A percentile compares a stretch with the other conserved stretches of the same genome.
Conservation (phyloP, 2,797 vertebrate species). For the Oreochromis grahami region DNA sequence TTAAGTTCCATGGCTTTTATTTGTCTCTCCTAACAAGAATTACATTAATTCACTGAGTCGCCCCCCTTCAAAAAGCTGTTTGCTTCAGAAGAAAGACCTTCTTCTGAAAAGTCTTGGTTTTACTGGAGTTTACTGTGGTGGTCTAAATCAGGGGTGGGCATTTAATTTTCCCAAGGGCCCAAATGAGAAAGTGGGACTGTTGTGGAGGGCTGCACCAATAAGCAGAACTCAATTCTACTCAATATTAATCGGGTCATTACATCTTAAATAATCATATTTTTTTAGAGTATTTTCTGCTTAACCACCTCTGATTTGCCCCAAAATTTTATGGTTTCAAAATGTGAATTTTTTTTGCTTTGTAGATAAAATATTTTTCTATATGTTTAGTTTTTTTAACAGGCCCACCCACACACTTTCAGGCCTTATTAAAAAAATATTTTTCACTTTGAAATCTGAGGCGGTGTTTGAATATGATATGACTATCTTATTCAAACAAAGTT, state of each 20-base stretch:
- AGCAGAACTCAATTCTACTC: not conserved
- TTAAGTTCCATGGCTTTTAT: not conserved
- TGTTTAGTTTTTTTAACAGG: not conserved
- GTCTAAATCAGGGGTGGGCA: not conserved
- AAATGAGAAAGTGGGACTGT: not conserved
- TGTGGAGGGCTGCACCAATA: not conserved
- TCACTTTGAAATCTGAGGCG: not conserved
- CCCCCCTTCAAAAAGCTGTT: not conserved
- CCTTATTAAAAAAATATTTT: not conserved
- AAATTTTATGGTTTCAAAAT: fast-evolving
- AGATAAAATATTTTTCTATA: not conserved
- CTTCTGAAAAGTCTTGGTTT: not conserved
- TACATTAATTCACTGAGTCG: not conserved
- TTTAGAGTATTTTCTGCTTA: not conserved
- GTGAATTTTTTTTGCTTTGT: not conserved
- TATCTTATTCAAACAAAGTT: not conserved
- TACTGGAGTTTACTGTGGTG: not conserved
- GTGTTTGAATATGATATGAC: not conserved
- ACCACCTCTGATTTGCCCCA: not conserved
- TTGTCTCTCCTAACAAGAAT: not conserved
- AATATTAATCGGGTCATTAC: not conserved
- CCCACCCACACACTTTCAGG: fast-evolving
- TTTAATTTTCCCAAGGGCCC: not conserved
- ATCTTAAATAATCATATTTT: not conserved
- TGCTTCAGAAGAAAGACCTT: not conserved